Conservation (phyloP, 2,113 vertebrate species). For the Hoplias malabaricus region DNA sequence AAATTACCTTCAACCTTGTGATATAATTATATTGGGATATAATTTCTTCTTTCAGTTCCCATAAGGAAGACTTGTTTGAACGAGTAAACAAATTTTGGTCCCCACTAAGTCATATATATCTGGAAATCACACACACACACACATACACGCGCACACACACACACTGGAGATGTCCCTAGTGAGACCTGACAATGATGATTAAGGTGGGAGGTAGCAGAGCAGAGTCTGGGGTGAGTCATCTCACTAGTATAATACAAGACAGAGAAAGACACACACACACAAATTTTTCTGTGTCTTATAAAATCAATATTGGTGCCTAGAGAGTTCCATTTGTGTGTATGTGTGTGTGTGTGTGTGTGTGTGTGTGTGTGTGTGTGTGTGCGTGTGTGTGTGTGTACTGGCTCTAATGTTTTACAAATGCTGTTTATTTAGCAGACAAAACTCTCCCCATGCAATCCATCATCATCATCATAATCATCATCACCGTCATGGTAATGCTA, state of each 20-base stretch:
- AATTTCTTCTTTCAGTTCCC: too few relatives aligned
- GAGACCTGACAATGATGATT: conserved; percentile 24
- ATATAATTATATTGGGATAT: too few relatives aligned
- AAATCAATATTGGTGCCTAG: conserved; percentile 12
- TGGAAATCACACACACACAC: too few relatives aligned
- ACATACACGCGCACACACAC: conserved; percentile 21
- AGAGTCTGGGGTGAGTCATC: not conserved
- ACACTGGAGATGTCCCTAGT: not conserved
- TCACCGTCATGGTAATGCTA: conserved; percentile 21
- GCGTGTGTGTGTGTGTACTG: not conserved
- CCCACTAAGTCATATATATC: too few relatives aligned
- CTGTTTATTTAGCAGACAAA: conserved; percentile 42
- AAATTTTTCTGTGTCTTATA: not conserved
- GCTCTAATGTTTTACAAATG: conserved; percentile 4
- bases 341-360: conserved; percentile 8
- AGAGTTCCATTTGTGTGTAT: conserved; percentile 22
- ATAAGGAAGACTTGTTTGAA: too few relatives aligned
- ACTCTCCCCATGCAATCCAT: conserved; percentile 24
- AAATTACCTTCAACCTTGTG: too few relatives aligned
- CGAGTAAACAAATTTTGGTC: too few relatives aligned
- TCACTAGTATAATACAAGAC: not conserved
- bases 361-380: conserved; percentile 2
- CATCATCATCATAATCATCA: conserved; percentile 42
- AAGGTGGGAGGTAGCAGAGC: conserved; percentile 2
- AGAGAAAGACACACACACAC: conserved; percentile 1